Base-by-base conservation (phyloP, 2,797 vertebrate genomes). In the Sebastes minor region DNA sequence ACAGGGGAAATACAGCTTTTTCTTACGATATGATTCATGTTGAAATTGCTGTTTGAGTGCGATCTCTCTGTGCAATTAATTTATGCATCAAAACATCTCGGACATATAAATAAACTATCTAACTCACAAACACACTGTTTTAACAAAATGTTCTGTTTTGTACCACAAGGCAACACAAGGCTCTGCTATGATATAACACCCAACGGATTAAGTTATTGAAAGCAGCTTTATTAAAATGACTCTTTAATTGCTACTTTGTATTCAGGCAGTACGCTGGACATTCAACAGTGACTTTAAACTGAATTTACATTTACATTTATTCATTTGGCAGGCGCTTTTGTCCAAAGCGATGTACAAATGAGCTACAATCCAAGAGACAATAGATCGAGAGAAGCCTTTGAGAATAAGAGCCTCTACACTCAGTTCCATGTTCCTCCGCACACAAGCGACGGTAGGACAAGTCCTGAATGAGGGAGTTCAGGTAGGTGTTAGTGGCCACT, bases 1-100 rank as follows among this genome's bases (percentile, higher is more conserved):
- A 59, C 35, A 35, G 83, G 65, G 62, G 71, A 76, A 81, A 71
- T 42, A 79, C 35, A 87, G 79, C 30, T 55, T 83, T 55, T 18
- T 35, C 8, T 23, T 10, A 20, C 16, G 4, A 53, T 68, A 23
- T 38, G 32, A 64, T 56, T 74, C 12, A 32, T 61, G 28, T 14
- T 56, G 3, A 23, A 61, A 71, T 32, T 49, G 20, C 10, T 14
- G 56, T 78, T 75, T 33, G 7, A 71, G 69, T 69, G 5, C 0
- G 63, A 16, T 32, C 11, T 12, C 23, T 65, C 59, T 73, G 42
- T 32, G 56, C n/a, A 68, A 18, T 35, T 67, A 1, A 25, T 69
- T 28, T 35, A 61, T 66, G 25, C 23, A 27, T 49, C n/a, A 56
- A 46, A 61, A 25, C 55, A 52, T 28, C 6, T 56, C 20, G 4